Conservation (phyloP, 2,797 vertebrate genomes). For the Chelon labrosus region DNA sequence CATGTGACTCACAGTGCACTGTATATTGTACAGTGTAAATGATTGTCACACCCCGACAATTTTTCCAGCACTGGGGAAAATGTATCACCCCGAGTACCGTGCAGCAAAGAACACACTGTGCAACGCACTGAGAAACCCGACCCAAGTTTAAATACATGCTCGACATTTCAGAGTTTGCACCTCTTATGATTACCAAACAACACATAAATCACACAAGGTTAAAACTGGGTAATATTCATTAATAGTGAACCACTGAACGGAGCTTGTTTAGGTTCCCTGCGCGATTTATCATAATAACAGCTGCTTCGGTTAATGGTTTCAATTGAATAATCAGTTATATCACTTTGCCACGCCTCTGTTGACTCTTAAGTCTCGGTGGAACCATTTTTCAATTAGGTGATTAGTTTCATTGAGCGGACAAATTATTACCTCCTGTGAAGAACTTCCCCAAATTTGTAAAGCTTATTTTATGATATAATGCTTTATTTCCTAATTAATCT, state of each 20-base stretch:
- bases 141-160: constrained; percentile 31
- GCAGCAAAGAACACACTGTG: not conserved
- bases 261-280: constrained; percentile 76
- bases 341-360: constrained; percentile 58
- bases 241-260: constrained; percentile 57
- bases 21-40: not conserved
- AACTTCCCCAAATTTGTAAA: constrained; percentile 29
- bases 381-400: constrained; percentile 66
- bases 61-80: not conserved
- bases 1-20: not conserved
- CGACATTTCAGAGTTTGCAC: constrained; percentile 33
- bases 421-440: constrained; percentile 63
- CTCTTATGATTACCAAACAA: constrained; percentile 46
- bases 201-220: constrained; percentile 66
- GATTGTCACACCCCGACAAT: not conserved
- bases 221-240: constrained; percentile 60
- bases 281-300: constrained; percentile 72
- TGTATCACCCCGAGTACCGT: not conserved
- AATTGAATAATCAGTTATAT: constrained; percentile 67
- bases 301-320: constrained; percentile 74
- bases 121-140: constrained; percentile 33
- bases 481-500: constrained; percentile 55
- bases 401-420: constrained; percentile 59
- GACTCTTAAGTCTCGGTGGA: constrained; percentile 58
- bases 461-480: constrained; percentile 35